Conservation (phyloP, 1,140 invertebrate genomes). For the Penaeus vannamei region DNA sequence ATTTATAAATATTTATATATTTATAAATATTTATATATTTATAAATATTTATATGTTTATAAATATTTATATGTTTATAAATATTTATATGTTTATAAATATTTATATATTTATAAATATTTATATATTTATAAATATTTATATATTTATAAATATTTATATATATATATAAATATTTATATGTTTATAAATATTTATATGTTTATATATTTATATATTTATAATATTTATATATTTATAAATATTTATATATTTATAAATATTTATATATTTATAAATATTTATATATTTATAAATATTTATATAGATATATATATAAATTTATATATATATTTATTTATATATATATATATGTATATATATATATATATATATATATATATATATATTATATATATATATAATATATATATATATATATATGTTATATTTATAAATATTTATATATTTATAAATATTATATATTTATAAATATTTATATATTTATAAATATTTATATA, state of each 20-base stretch:
- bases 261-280: slow-evolving; percentile 54
- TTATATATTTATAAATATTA: too few relatives aligned
- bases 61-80: too few relatives aligned
- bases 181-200: slow-evolving; percentile 41
- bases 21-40: too few relatives aligned
- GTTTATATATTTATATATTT: slow-evolving; percentile 34
- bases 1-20: too few relatives aligned
- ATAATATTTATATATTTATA: slow-evolving; percentile 25
- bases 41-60: slow-evolving; percentile 32
- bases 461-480: too few relatives aligned
- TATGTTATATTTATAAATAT: too few relatives aligned
- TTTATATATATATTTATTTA: neutral
- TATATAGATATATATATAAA: slow-evolving; percentile 44
- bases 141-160: slow-evolving; percentile 45
- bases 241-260: slow-evolving; percentile 46
- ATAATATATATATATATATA: too few relatives aligned
- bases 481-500: too few relatives aligned
- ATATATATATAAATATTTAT: slow-evolving; percentile 39
- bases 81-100: too few relatives aligned
- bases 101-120: neutral
- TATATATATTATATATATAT: too few relatives aligned
- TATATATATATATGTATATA: slow-evolving; percentile 13
- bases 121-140: slow-evolving; percentile 18
- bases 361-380: neutral
- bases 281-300: slow-evolving; percentile 50